Conservation (phyloP, 2,113 vertebrate species). For the Stegastes partitus region DNA sequence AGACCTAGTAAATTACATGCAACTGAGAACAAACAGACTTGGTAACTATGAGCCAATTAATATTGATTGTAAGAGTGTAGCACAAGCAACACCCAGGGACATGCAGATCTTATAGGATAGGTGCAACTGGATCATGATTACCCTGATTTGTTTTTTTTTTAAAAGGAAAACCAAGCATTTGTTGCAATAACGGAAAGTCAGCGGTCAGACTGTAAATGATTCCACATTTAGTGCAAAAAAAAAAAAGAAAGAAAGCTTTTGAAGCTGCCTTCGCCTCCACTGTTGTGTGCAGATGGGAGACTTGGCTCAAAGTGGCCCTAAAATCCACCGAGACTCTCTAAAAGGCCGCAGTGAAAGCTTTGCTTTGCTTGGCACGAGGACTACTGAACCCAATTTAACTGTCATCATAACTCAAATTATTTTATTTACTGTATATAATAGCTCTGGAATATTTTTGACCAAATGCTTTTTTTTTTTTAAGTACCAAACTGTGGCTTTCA, state of each 20-base stretch:
- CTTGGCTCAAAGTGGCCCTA: slow-evolving; percentile 53
- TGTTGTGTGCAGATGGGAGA: slow-evolving; percentile 50
- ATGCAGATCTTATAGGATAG: background rate
- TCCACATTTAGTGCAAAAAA: slow-evolving; percentile 34
- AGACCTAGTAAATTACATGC: slow-evolving; percentile 35
- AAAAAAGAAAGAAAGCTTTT: slow-evolving; percentile 44
- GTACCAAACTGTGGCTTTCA: background rate
- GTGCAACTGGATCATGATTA: slow-evolving; percentile 4
- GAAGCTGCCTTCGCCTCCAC: slow-evolving; percentile 48
- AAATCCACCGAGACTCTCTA: slow-evolving; percentile 56
- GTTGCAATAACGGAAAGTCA: slow-evolving; percentile 8
- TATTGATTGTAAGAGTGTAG: slow-evolving; percentile 24
- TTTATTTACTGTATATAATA: slow-evolving; percentile 16
- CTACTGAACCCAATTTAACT: slow-evolving; percentile 1
- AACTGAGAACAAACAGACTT: slow-evolving; percentile 61
- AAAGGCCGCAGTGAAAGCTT: slow-evolving; percentile 46
- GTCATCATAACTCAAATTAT: slow-evolving; percentile 32
- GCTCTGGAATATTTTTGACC: background rate
- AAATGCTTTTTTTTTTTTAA: slow-evolving; percentile 15
- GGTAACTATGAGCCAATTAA: slow-evolving; percentile 54
- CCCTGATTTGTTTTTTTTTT: background rate
- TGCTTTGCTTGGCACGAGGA: slow-evolving; percentile 19
- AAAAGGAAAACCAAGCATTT: slow-evolving; percentile 15
- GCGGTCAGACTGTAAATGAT: slow-evolving; percentile 36
- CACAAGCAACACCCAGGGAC: slow-evolving; percentile 5